Evolutionary conservation across 2,797 vertebrate genomes (phyloP).

Genomic region (Chelon labrosus): DNA sequence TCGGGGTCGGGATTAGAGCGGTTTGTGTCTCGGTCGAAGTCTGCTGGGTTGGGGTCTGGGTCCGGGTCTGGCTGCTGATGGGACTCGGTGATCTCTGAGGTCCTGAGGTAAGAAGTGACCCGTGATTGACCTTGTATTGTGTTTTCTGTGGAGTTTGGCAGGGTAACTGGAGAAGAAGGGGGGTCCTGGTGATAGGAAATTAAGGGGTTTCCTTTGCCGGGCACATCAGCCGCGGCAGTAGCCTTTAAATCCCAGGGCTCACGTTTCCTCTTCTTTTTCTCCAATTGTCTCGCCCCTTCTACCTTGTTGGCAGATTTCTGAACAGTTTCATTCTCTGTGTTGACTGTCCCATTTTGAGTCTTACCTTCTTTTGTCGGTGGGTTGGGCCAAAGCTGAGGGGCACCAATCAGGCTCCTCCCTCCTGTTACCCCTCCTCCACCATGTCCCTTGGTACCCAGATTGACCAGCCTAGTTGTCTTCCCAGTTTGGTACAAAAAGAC

Average conservation of each 20-base stretch:
- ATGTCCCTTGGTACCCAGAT: conserved; percentile 78
- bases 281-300: conserved; percentile 43
- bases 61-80: conserved; percentile 83
- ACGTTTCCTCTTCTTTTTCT: conserved; percentile 59
- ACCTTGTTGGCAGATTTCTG: conserved; percentile 65
- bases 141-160: conserved; percentile 76
- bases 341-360: conserved; percentile 73
- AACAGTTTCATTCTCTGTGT: conserved; percentile 64
- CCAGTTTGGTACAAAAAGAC: conserved; percentile 90
- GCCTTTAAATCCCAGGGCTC: conserved; percentile 46
- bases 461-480: conserved; percentile 84
- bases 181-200: conserved; percentile 42
- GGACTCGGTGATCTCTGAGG: conserved; percentile 85
- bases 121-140: conserved; percentile 53
- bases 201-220: conserved; percentile 42
- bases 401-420: conserved; percentile 70
- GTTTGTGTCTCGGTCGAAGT: conserved; percentile 57
- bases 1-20: conserved; percentile 71
- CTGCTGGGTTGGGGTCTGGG: conserved; percentile 67
- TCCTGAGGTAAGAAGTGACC: conserved; percentile 90
- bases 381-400: conserved; percentile 78
- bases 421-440: conserved; percentile 52
- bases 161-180: conserved; percentile 20
- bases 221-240: conserved; percentile 7
- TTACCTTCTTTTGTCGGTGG: conserved; percentile 73